Percentiles rank a stretch among this genome's conserved stretches.
phyloP scores from a whole-genome alignment of 2,113 vertebrate genomes.

The Takifugu flavidus region DNA sequence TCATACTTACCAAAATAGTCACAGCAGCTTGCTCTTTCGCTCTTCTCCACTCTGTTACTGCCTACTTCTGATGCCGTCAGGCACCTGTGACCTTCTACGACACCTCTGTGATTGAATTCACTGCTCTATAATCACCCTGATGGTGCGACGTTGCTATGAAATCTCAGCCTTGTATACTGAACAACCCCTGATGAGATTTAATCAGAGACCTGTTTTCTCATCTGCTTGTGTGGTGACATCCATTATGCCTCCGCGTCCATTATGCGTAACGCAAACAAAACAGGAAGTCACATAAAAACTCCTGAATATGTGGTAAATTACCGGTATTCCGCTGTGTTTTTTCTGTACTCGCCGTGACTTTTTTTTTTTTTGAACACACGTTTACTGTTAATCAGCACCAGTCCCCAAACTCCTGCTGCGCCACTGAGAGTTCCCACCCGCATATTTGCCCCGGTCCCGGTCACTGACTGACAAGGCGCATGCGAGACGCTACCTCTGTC shows the following conservation, averaged over 20 bases:
- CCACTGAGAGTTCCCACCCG: slow-evolving; percentile 42
- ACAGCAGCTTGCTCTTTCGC: too few relatives aligned
- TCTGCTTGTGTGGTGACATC: neutral
- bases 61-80: too few relatives aligned
- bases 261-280: neutral
- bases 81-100: too few relatives aligned
- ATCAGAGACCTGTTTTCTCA: too few relatives aligned
- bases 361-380: slow-evolving; percentile 18
- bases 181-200: too few relatives aligned
- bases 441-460: slow-evolving; percentile 20
- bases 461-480: slow-evolving; percentile 56
- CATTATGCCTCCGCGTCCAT: neutral
- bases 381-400: slow-evolving; percentile 50
- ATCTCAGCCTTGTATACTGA: too few relatives aligned
- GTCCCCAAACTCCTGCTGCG: slow-evolving; percentile 54
- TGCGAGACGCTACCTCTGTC: slow-evolving; percentile 55
- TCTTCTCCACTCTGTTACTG: too few relatives aligned
- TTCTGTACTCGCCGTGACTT: neutral
- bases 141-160: too few relatives aligned
- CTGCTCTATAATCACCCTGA: too few relatives aligned
- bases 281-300: neutral
- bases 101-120: too few relatives aligned
- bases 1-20: too few relatives aligned
- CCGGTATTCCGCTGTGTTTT: neutral
- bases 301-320: too few relatives aligned